Conservation (phyloP, 2,797 vertebrate species). For the Neosalanx taihuensis region DNA sequence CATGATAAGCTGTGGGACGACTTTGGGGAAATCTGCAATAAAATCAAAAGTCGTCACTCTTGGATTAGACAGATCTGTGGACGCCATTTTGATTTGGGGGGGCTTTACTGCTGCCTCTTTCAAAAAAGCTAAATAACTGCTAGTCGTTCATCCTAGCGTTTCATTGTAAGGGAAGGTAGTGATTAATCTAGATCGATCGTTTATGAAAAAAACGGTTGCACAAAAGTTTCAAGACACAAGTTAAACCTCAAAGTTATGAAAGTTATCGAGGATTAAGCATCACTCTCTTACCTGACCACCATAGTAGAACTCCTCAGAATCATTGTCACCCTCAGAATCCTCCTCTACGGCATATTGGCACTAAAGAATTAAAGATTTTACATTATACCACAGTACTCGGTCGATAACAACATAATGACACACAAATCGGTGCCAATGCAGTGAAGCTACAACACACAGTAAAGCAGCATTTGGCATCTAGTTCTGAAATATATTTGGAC, state of each 20-base stretch:
- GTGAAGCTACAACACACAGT: too few species aligned
- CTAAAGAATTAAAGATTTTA: conserved; percentile 34
- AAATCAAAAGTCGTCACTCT: conserved; percentile 26
- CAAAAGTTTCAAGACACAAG: too few species aligned
- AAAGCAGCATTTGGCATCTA: too few species aligned
- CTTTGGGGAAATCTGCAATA: conserved; percentile 34
- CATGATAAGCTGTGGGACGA: conserved; percentile 6
- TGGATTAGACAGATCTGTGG: background rate
- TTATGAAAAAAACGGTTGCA: too few species aligned
- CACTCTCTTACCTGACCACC: conserved; percentile 79
- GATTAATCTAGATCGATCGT: background rate
- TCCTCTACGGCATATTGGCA: conserved; percentile 81
- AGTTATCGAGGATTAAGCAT: background rate
- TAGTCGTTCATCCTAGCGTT: too few species aligned
- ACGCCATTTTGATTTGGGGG: background rate
- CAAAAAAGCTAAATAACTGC: too few species aligned
- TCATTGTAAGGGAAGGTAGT: background rate
- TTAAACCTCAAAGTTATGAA: background rate
- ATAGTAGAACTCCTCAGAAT: conserved; percentile 90
- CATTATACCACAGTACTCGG: background rate
- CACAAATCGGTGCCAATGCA: background rate
- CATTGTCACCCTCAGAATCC: conserved; percentile 89
- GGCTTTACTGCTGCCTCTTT: too few species aligned
- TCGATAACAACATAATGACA: background rate
- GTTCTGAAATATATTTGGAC: too few species aligned